A percentile compares a stretch with the other conserved stretches of the same genome.
phyloP scores from a whole-genome alignment of 2,888 invertebrate genomes.

The Ichneumon xanthorius region DNA sequence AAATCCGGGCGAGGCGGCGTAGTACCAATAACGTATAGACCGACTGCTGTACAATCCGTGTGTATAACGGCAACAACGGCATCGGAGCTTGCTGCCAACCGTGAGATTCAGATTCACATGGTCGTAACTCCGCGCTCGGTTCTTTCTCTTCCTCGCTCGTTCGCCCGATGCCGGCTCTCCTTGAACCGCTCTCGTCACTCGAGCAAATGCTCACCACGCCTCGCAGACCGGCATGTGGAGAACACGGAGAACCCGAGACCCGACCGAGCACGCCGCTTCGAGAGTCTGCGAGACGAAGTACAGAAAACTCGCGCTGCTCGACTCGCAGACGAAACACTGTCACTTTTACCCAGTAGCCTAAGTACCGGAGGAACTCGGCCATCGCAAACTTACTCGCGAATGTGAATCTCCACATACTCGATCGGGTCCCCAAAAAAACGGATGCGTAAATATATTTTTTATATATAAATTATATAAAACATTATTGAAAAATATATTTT shows the following conservation, averaged over 20 bases:
- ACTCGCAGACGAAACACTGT: constrained; percentile 21
- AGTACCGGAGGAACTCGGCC: not conserved
- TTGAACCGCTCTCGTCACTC: constrained; percentile 79
- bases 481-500: too few relatives aligned
- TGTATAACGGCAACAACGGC: constrained; percentile 34
- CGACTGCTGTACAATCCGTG: constrained; percentile 4
- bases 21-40: constrained; percentile 63
- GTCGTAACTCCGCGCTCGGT: constrained; percentile 79
- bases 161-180: constrained; percentile 76
- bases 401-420: not conserved
- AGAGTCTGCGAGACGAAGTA: not conserved
- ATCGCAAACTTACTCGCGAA: not conserved
- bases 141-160: constrained; percentile 67
- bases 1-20: constrained; percentile 79
- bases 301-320: constrained; percentile 25
- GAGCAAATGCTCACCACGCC: constrained; percentile 76
- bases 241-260: constrained; percentile 29
- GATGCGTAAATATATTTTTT: too few relatives aligned
- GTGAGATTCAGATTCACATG: constrained; percentile 84
- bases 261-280: constrained; percentile 17
- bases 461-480: too few relatives aligned
- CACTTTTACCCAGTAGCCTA: constrained; percentile 33
- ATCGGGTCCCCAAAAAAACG: not conserved
- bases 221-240: constrained; percentile 65
- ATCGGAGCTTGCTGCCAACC: constrained; percentile 72